Base-by-base conservation (phyloP, 2,113 vertebrate species). In the Fulmarus glacialis region DNA sequence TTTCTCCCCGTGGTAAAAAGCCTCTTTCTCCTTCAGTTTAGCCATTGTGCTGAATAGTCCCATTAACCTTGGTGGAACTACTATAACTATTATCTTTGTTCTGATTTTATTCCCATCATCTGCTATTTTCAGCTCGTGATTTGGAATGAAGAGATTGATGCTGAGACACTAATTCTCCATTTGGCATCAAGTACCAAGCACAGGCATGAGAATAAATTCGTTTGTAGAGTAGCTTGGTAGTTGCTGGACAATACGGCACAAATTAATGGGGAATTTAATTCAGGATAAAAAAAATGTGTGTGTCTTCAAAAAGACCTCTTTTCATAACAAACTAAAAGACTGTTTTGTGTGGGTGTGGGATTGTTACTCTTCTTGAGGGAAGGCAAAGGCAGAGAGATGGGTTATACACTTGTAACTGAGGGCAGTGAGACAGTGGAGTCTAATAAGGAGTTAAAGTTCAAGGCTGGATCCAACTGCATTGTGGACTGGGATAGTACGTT, bases 391-490 rank as follows among this genome's bases (percentile, higher is more conserved):
- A 29, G 47, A 53, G 36, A 32, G 19, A 11, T 58, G 18, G 38
- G 30, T 53, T 40, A 34, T 21, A 19, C 6, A 1, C 43, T n/a
- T 45, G 11, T 55, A 23, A 15, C 26, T 27, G n/a, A 66, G n/a
- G 45, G 12, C 48, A 40, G 36, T 30, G 55, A 62, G 45, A 17
- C 19, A 45, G 42, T 13, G 34, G 7, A 30, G 21, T 29, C 53
- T 67, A 17, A 23, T 29, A 34, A 48, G 16, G 73, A 60, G 45
- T 27, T 73, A 22, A 10, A 66, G 19, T 19, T 82, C 21, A 23
- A 48, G 30, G 30, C 17, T 48, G 47, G 34, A n/a, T 53, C 53
- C n/a, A 22, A 0, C 53, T 47, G 43, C 1, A 0, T 6, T 70
- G 52, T 43, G 19, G 12, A 20, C 24, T 11, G 45, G 34, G 45